phyloP scores from a whole-genome alignment of 2,797 vertebrate genomes.

The Bryconaethiops microstoma region DNA sequence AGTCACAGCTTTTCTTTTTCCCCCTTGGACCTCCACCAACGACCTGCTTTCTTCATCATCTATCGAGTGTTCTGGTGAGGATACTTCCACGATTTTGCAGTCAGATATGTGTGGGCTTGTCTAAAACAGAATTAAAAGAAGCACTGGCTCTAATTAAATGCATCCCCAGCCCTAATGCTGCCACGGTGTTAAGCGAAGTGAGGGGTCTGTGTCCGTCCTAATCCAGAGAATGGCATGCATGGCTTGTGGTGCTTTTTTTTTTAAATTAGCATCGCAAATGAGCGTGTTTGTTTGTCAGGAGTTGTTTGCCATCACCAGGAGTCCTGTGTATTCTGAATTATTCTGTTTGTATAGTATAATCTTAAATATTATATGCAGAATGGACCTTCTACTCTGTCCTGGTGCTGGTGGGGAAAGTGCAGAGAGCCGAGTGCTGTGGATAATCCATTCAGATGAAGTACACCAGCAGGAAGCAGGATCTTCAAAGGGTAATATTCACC shows the following conservation, averaged over 20 bases:
- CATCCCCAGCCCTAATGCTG: background rate
- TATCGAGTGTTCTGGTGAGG: background rate
- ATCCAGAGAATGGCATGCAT: background rate
- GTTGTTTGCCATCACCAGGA: background rate
- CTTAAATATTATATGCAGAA: conserved; percentile 38
- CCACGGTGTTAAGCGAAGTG: background rate
- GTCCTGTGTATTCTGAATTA: background rate
- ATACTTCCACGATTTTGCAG: background rate
- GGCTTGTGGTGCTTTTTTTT: background rate
- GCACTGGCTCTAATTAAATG: background rate
- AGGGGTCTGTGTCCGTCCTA: background rate
- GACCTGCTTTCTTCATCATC: background rate
- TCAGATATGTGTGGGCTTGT: background rate
- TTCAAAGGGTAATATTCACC: conserved; percentile 52
- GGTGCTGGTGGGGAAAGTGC: conserved; percentile 53
- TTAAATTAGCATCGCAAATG: background rate
- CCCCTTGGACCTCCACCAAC: background rate
- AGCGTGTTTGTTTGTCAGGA: conserved; percentile 11
- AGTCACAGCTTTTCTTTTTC: background rate
- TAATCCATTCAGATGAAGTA: conserved; percentile 80
- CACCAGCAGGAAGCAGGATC: conserved; percentile 64
- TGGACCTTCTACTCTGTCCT: conserved; percentile 72
- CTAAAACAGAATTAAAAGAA: background rate
- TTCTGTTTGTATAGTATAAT: background rate
- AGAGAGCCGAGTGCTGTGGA: conserved; percentile 57